Base-by-base conservation (phyloP, 2,113 vertebrate species). In the Microtus richardsoni region DNA sequence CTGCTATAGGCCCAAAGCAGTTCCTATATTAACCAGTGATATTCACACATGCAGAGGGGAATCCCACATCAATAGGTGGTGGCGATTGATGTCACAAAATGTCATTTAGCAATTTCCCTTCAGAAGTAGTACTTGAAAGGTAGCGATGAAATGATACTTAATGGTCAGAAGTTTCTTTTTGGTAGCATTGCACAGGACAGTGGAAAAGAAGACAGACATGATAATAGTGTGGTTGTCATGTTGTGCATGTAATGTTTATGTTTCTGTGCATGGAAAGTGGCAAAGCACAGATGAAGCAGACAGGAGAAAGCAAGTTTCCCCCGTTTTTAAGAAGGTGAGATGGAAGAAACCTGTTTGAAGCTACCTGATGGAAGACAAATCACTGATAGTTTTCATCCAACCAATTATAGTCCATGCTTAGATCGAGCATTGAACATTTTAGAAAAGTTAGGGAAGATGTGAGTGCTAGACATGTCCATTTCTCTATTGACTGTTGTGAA, bases 101-200 rank as follows among this genome's bases (percentile, higher is more conserved):
- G 66, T 68, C 17, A 71, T 74, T 89, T 22, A 90, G 10, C 7
- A 96, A 41, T 71, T 92, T 92, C 85, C 21, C 19, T 90, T 96
- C 8, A 49, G 54, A 47, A 86, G 49, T 5, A 80, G 54, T 11
- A 39, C 87, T 64, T 11, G 28, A 41, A 86, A 75, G 52, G 26
- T 90, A 47, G 87, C 82, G 16, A 79, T 70, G 21, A 83, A 82
- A n/a, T 79, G 66, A 68, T 33, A 41, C 52, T 71, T 39, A 47
- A 47, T 77, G 70, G n/a, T 70, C 64, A 91, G 87, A 88, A 39
- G 79, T 24, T 64, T 94, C 41, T 89, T 41, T 85, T 11, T 80
- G 30, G 12, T 36, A 85, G 73, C 26, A 52, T 79, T 93, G 91
- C 89, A 80, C 49, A 30, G 58, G 22, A 86, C 88, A 58, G 49